Base-by-base conservation (phyloP, 2,888 invertebrate species). In the Andrena trimmerana region DNA sequence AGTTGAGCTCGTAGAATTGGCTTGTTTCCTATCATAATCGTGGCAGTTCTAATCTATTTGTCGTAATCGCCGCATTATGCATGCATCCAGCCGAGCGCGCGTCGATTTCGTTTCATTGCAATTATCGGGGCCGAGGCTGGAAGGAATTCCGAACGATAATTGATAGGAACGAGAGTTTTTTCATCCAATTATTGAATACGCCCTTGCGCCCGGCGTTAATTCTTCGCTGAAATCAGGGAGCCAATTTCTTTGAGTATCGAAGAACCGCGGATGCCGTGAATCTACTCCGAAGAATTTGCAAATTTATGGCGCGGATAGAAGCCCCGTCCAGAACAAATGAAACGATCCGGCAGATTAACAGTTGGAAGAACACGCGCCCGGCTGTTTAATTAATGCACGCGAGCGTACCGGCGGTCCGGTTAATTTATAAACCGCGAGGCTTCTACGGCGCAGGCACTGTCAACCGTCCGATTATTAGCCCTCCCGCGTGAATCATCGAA, bases 21-120 rank as follows among this genome's bases (percentile, higher is more conserved):
- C 76, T 59, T 24, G 48, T 60, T 76, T 54, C 77, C 75, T 66
- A 48, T 83, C 60, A 68, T 80, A 68, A 83, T 80, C 79, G 52
- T 13, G n/a, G 1, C 59, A 27, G 36, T 52, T 66, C 65, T 68
- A 59, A 79, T 80, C 79, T 66, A 66, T 77, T 31, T 60, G 42
- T 52, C 59, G 66, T 60, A 70, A 80, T 70, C 31, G 62, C 31
- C 29, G 29, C 68, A 73, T 80, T 36, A 77, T 42, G 33, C 54
- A 33, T 67, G 42, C 52, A 27, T 60, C 5, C 10, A 2, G 4
- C 5, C 13, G 13, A 3, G 3, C 13, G 10, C 52, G 1, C 0
- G 2, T n/a, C 54, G 27, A 20, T 20, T 20, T 71, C 77, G 67
- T 71, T 78, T 0, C 62, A 5, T 16, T 1, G 54, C 20, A 13